Conservation (phyloP, 2,797 vertebrate genomes). For the Cheirogaleus major region DNA sequence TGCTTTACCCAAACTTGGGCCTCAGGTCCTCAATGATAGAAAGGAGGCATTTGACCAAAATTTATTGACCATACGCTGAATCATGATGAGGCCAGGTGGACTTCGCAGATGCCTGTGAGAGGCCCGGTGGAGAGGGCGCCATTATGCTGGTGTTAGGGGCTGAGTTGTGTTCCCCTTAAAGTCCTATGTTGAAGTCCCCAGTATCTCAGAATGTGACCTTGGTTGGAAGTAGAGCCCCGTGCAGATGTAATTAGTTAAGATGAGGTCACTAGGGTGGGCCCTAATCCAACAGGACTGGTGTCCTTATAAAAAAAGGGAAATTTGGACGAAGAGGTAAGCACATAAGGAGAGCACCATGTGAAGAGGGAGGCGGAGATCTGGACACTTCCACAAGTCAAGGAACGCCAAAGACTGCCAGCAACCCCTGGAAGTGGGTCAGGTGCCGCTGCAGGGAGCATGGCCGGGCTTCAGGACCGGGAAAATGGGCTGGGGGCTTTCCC, state of each 20-base stretch:
- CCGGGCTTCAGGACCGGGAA: rapidly evolving
- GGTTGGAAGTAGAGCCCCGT: neutral
- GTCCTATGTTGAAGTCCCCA: neutral
- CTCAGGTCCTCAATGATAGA: no score
- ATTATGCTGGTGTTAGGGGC: neutral
- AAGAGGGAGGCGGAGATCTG: neutral
- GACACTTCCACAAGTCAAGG: rapidly evolving
- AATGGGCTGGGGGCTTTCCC: neutral
- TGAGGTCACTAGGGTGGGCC: neutral
- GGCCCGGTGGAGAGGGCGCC: rapidly evolving
- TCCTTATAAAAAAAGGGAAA: neutral
- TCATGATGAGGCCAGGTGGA: neutral
- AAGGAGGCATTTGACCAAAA: neutral
- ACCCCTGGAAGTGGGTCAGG: rapidly evolving
- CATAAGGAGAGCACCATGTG: rapidly evolving
- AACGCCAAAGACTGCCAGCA: rapidly evolving
- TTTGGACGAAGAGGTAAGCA: neutral
- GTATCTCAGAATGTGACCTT: neutral
- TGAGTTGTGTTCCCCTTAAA: rapidly evolving
- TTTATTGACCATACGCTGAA: rapidly evolving
- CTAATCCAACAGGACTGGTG: neutral
- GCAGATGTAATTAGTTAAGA: neutral
- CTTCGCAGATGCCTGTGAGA: rapidly evolving
- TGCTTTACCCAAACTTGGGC: neutral
- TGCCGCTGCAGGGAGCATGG: rapidly evolving